Conservation (phyloP, 2,113 vertebrate genomes). For the Cyrtonyx montezumae region DNA sequence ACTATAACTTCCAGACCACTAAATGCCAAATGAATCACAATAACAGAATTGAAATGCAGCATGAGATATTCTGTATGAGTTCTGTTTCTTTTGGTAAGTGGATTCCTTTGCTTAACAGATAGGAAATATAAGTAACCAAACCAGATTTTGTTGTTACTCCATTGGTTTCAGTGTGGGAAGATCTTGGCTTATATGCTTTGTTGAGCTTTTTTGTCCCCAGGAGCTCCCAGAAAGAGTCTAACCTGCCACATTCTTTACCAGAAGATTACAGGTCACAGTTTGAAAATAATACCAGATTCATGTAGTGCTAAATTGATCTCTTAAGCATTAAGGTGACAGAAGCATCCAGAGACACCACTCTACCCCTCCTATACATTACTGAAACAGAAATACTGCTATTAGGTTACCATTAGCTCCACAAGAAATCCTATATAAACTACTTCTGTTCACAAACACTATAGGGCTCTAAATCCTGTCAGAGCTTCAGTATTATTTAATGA, state of each 20-base stretch:
- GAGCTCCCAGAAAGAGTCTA: neutral
- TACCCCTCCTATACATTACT: neutral
- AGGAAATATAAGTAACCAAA: neutral
- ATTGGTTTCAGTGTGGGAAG: neutral
- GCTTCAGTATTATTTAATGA: neutral
- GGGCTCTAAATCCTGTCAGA: neutral
- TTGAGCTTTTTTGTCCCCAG: neutral
- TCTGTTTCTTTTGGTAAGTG: neutral
- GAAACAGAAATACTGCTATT: neutral
- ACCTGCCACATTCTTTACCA: neutral
- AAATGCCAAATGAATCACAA: neutral
- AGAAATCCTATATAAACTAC: neutral
- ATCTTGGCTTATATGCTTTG: neutral
- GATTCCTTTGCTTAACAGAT: neutral
- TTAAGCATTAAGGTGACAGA: neutral
- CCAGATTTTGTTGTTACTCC: neutral
- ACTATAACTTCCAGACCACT: conserved; percentile 7
- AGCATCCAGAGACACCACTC: neutral
- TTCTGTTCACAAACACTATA: neutral
- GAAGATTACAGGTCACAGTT: neutral
- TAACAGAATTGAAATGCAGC: neutral
- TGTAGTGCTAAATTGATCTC: neutral
- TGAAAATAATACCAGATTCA: conserved; percentile 25
- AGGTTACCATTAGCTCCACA: neutral
- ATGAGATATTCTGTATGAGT: neutral